Percentiles rank a stretch among this genome's conserved stretches.
Evolutionary conservation across 2,113 vertebrate genomes (phyloP).

Genomic region (Dryoscopus gambensis): DNA sequence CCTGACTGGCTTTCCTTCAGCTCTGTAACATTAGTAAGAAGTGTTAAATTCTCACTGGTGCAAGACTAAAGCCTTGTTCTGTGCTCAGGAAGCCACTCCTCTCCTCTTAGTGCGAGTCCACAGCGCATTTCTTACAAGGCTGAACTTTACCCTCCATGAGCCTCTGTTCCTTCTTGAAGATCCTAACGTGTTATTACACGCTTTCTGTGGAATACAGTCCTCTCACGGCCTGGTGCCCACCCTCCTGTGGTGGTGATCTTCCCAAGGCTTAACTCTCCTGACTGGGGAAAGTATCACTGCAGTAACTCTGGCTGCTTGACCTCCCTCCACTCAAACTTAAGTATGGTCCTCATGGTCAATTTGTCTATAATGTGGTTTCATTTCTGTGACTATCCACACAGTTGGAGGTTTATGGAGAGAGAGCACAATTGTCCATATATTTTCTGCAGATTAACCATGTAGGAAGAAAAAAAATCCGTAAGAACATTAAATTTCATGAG

Average conservation of each 20-base stretch:
- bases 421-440: neutral
- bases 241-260: neutral
- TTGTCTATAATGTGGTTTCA: neutral
- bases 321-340: neutral
- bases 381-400: neutral
- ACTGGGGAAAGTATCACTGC: neutral
- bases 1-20: neutral
- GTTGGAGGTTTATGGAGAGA: neutral
- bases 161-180: neutral
- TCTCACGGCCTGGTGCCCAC: neutral
- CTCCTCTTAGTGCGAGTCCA: neutral
- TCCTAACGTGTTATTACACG: fast-evolving
- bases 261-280: neutral
- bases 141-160: neutral
- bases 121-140: fast-evolving
- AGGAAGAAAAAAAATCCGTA: neutral
- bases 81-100: neutral
- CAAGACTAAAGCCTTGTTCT: neutral
- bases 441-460: neutral
- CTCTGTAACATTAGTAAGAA: neutral
- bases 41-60: neutral
- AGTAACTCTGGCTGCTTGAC: neutral
- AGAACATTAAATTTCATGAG: neutral
- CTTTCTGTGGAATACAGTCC: fast-evolving
- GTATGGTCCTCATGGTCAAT: neutral